These are phyloP conservation scores for Malurus cyaneus DNA, from an alignment of 2,113 vertebrate genomes.

Conservation along the genomic window DNA sequence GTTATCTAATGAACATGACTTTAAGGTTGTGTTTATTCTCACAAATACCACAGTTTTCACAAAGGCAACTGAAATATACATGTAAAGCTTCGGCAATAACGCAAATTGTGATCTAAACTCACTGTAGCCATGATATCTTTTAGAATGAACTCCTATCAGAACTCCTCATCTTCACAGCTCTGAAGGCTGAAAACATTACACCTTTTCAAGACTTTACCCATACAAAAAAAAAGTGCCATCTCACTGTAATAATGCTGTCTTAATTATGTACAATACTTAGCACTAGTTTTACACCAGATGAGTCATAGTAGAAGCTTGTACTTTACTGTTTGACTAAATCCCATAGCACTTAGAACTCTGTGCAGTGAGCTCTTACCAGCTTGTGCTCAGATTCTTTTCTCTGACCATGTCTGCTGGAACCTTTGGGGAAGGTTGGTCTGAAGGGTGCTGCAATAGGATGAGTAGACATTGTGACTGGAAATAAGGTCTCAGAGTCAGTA, in stretches of 20 bases:
- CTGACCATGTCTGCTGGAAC: neutral
- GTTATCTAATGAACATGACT: neutral
- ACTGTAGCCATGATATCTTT: neutral
- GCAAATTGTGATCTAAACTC: neutral
- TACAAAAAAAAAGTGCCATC: slow-evolving; percentile 43
- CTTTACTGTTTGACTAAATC: slow-evolving; percentile 51
- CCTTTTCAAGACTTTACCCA: slow-evolving; percentile 13
- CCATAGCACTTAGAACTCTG: neutral
- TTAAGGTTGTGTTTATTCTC: neutral
- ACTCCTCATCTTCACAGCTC: slow-evolving; percentile 39
- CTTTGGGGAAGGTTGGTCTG: neutral
- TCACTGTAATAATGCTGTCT: slow-evolving; percentile 63
- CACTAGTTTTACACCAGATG: slow-evolving; percentile 57
- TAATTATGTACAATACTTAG: slow-evolving; percentile 65
- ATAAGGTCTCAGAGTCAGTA: neutral
- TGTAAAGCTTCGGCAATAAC: neutral
- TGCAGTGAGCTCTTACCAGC: neutral
- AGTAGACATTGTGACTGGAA: neutral
- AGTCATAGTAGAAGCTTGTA: slow-evolving; percentile 54
- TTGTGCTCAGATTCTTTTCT: neutral
- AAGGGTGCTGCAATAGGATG: neutral
- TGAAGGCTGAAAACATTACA: slow-evolving; percentile 30
- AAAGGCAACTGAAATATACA: neutral
- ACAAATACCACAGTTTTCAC: neutral
- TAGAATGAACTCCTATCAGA: neutral